Conservation (phyloP, 2,113 vertebrate genomes). For the Labeo rohita region DNA sequence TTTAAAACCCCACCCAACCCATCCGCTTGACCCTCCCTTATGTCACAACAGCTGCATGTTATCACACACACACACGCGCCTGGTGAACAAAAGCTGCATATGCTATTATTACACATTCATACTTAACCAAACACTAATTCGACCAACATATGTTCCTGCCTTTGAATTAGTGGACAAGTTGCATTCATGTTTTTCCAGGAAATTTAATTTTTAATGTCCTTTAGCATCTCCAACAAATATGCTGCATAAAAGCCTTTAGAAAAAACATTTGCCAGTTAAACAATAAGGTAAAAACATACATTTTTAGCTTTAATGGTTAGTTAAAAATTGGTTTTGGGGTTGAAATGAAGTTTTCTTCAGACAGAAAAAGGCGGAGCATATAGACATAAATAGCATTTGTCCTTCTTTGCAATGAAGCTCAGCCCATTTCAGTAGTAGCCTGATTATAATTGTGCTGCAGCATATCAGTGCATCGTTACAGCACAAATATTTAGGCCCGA, state of each 20-base stretch:
- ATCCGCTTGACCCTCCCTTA: background rate
- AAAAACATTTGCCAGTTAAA: no score
- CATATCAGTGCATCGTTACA: background rate
- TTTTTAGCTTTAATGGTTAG: no score
- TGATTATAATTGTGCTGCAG: background rate
- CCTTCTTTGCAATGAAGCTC: background rate
- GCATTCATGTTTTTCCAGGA: background rate
- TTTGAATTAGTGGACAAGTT: background rate
- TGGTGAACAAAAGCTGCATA: background rate
- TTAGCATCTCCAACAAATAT: background rate
- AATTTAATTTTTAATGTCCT: background rate
- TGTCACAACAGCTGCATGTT: background rate
- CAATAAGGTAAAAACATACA: no score
- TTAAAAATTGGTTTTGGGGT: background rate
- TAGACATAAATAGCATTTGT: background rate
- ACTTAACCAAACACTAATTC: background rate
- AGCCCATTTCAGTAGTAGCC: background rate
- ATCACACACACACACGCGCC: background rate
- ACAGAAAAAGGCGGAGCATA: background rate
- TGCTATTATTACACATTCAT: slow-evolving; percentile 10
- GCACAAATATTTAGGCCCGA: slow-evolving; percentile 41
- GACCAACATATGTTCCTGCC: background rate
- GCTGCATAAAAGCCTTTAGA: no score
- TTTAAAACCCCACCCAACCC: background rate
- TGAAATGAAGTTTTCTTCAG: background rate